Conservation (phyloP, 2,888 invertebrate genomes). For the Drosophila yooni region DNA sequence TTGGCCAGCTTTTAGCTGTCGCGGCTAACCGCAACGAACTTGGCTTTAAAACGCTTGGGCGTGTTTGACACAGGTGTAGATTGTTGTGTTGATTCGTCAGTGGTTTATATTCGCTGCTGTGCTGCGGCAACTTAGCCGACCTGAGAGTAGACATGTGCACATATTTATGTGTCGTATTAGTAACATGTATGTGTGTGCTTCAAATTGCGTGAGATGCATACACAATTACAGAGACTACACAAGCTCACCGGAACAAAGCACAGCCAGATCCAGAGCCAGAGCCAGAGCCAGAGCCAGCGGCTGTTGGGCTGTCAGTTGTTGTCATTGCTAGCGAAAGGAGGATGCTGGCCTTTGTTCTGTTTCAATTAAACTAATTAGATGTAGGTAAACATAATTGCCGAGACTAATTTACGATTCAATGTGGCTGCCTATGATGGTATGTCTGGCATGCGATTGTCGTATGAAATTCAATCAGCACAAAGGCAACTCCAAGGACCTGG, state of each 20-base stretch:
- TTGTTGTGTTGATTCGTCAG: conserved; percentile 1
- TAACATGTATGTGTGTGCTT: conserved; percentile 8
- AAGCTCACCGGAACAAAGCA: neutral
- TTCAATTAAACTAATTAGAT: conserved; percentile 80
- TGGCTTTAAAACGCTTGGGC: conserved; percentile 29
- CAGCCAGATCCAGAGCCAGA: neutral
- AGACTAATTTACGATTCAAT: conserved; percentile 70
- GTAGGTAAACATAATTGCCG: conserved; percentile 76
- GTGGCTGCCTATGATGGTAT: conserved; percentile 19
- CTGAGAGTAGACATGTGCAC: neutral
- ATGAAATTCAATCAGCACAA: conserved; percentile 39
- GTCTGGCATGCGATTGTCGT: conserved; percentile 31
- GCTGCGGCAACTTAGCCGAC: conserved; percentile 19
- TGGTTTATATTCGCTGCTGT: conserved; percentile 6
- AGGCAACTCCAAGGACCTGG: neutral
- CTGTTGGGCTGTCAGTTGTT: conserved; percentile 12
- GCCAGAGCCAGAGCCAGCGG: conserved; percentile 1
- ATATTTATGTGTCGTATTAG: conserved; percentile 6
- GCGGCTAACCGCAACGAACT: conserved; percentile 36
- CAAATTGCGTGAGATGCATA: conserved; percentile 35
- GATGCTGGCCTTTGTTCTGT: conserved; percentile 60
- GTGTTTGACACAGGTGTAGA: neutral
- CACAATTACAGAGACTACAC: conserved; percentile 27
- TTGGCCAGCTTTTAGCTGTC: conserved; percentile 10
- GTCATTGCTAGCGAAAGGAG: conserved; percentile 24